A percentile compares a stretch with the other conserved stretches of the same genome.
phyloP scores from a whole-genome alignment of 2,888 invertebrate species.

The Nomada flava region DNA sequence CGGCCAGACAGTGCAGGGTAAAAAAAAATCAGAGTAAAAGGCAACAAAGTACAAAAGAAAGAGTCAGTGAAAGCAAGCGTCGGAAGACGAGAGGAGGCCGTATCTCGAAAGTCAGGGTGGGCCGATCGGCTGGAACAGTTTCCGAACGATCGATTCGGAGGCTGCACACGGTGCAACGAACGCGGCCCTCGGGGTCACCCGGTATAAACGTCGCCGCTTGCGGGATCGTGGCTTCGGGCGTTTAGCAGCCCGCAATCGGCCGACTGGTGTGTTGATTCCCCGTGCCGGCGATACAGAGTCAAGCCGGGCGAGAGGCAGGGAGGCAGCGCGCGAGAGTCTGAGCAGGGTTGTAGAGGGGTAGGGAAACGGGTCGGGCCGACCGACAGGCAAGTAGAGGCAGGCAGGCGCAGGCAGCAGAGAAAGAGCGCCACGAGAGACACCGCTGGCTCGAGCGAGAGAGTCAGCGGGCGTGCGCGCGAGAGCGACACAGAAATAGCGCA shows the following conservation, averaged over 20 bases:
- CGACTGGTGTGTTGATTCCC: constrained; percentile 79
- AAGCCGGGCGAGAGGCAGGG: constrained; percentile 52
- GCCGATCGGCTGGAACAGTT: constrained; percentile 65
- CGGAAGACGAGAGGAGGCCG: constrained; percentile 22
- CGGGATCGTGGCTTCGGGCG: constrained; percentile 80
- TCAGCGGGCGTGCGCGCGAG: constrained; percentile 15
- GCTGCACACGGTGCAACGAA: constrained; percentile 67
- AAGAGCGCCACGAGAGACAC: constrained; percentile 37
- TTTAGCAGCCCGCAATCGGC: constrained; percentile 81
- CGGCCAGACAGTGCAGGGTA: not conserved
- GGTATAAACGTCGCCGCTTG: constrained; percentile 77
- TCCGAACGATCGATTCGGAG: constrained; percentile 65
- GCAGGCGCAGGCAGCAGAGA: constrained; percentile 37
- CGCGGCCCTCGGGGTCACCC: constrained; percentile 76
- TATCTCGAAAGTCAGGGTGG: constrained; percentile 48
- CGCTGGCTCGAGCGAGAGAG: not conserved
- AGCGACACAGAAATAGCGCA: constrained; percentile 58
- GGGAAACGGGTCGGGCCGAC: constrained; percentile 17
- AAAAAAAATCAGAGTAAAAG: not conserved
- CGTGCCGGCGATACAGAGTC: constrained; percentile 68
- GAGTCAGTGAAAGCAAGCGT: constrained; percentile 24
- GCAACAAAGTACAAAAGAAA: not conserved
- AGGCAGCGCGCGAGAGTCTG: constrained; percentile 44
- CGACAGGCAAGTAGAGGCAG: constrained; percentile 26
- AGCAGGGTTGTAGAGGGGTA: constrained; percentile 19